Conservation (phyloP, 2,113 vertebrate genomes). For the Seriola dumerili region DNA sequence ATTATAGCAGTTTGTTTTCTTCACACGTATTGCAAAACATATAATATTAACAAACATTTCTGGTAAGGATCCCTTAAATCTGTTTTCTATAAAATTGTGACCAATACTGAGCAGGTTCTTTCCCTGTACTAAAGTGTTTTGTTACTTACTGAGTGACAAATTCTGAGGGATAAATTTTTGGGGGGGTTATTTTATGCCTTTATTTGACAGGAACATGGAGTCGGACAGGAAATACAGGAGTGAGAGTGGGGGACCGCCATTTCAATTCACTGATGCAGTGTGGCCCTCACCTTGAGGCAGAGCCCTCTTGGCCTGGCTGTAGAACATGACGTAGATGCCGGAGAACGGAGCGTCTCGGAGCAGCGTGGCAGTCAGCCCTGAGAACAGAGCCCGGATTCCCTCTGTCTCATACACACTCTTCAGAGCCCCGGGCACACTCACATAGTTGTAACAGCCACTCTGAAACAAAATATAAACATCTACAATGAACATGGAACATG, state of each 20-base stretch:
- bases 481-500: not conserved
- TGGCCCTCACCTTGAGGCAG: slow-evolving; percentile 82
- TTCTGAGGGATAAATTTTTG: too few species aligned
- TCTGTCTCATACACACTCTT: slow-evolving; percentile 90
- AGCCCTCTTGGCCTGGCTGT: slow-evolving; percentile 91
- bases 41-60: not conserved
- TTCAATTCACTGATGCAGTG: not conserved
- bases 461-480: slow-evolving; percentile 68
- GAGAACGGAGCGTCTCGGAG: slow-evolving; percentile 96
- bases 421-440: slow-evolving; percentile 89
- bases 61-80: not conserved
- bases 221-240: too few species aligned
- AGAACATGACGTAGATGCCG: slow-evolving; percentile 98
- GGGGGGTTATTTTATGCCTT: too few species aligned
- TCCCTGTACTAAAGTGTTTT: too few species aligned
- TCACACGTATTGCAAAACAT: too few species aligned
- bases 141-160: too few species aligned
- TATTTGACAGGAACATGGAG: too few species aligned
- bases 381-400: slow-evolving; percentile 91
- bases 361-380: slow-evolving; percentile 92
- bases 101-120: not conserved
- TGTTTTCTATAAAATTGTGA: not conserved
- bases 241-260: not conserved
- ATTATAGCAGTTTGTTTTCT: not conserved
- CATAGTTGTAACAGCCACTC: slow-evolving; percentile 92